A percentile compares a stretch with the other conserved stretches of the same genome.
These are phyloP conservation scores for Globodera rostochiensis DNA, from an alignment of 1,140 invertebrate species.

Conservation along the genomic window DNA sequence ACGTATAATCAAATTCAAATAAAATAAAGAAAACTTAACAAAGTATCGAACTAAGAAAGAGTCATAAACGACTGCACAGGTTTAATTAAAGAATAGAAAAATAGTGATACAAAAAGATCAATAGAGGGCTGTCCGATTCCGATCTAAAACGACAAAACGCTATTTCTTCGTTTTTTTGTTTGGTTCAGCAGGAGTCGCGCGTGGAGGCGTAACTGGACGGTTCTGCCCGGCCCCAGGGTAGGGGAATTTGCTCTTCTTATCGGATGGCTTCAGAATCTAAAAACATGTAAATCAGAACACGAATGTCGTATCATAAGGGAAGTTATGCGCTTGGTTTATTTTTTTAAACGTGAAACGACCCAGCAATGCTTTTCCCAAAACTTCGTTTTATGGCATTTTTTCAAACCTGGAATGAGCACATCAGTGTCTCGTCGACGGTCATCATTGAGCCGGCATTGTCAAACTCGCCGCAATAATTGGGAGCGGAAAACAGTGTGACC, in stretches of 20 bases:
- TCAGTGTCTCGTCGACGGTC: conserved; percentile 95
- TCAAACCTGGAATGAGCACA: conserved; percentile 84
- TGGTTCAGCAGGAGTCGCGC: conserved; percentile 66
- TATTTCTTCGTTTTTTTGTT: conserved; percentile 65
- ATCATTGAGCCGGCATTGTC: conserved; percentile 84
- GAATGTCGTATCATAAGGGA: neutral
- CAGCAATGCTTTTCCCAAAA: conserved; percentile 19
- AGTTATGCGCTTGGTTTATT: neutral
- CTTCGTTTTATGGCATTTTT: conserved; percentile 12
- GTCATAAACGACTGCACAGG: neutral
- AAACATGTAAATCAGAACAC: conserved; percentile 37
- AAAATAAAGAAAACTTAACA: conserved; percentile 1
- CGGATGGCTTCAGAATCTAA: conserved; percentile 71
- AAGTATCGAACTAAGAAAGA: too few relatives aligned
- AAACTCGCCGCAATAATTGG: conserved; percentile 99
- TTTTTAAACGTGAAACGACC: neutral
- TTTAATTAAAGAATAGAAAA: neutral
- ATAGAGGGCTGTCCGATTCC: conserved; percentile 16
- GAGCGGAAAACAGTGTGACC: conserved; percentile 91
- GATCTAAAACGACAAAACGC: conserved; percentile 18
- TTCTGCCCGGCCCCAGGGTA: conserved; percentile 69
- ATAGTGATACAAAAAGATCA: conserved; percentile 9
- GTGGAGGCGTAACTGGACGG: conserved; percentile 79
- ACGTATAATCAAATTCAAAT: too few relatives aligned
- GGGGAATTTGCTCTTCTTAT: conserved; percentile 72